Percentiles rank a stretch among this genome's conserved stretches.
Evolutionary conservation across 2,797 vertebrate species (phyloP).

Genomic region (Semaprochilodus insignis): DNA sequence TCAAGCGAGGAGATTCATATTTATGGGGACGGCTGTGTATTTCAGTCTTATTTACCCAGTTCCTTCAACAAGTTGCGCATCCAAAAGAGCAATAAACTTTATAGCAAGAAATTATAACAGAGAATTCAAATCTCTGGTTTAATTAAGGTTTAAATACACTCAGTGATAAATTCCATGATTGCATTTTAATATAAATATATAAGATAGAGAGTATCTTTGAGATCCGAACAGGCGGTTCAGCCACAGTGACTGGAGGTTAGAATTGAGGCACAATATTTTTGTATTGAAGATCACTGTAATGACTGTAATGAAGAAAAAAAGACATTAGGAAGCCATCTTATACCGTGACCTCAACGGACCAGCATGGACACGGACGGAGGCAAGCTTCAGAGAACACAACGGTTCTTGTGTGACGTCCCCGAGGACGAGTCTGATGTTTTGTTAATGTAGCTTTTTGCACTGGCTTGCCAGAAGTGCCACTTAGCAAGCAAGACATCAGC

Average conservation of each 20-base stretch:
- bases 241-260: neutral
- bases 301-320: neutral
- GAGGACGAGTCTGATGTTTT: neutral
- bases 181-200: neutral
- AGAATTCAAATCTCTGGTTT: neutral
- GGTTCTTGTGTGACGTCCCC: neutral
- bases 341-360: too few relatives aligned
- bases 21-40: neutral
- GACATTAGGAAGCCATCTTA: neutral
- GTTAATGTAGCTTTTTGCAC: constrained; percentile 3
- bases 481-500: neutral
- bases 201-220: neutral
- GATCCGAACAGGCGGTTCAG: neutral
- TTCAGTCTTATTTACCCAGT: neutral
- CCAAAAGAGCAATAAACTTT: neutral
- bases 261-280: neutral
- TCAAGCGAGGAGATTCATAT: neutral
- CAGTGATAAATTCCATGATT: neutral
- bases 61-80: neutral
- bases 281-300: neutral
- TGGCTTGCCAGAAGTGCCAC: neutral
- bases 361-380: neutral
- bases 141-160: neutral
- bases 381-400: neutral
- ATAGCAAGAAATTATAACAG: neutral